phyloP scores from a whole-genome alignment of 2,797 vertebrate genomes.

The Peromyscus nudipes region DNA sequence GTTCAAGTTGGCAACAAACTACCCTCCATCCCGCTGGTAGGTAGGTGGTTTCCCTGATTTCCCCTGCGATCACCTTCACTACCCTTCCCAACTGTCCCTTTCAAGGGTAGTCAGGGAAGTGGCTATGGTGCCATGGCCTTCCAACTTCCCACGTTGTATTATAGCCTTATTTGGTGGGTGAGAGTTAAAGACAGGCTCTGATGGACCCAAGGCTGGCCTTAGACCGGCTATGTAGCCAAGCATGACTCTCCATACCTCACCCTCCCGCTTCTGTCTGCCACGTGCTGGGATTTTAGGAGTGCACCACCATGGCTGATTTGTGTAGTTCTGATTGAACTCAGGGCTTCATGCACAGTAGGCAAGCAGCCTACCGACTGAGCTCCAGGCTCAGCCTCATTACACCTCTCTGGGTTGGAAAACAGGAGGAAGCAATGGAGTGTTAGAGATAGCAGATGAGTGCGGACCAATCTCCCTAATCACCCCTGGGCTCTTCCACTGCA shows the following conservation, averaged over 20 bases:
- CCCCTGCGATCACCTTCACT: too few species aligned
- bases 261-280: not conserved
- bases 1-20: not conserved
- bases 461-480: too few species aligned
- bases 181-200: not conserved
- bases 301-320: too few species aligned
- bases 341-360: not conserved
- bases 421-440: not conserved
- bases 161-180: not conserved
- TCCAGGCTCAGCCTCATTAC: too few species aligned
- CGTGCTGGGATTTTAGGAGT: not conserved
- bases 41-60: rapidly evolving
- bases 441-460: not conserved
- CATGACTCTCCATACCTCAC: not conserved
- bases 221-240: not conserved
- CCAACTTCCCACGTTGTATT: too few species aligned
- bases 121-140: not conserved
- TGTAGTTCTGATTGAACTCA: not conserved
- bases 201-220: not conserved
- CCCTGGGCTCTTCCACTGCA: not conserved
- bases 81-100: not conserved
- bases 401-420: not conserved
- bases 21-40: not conserved
- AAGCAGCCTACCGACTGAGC: not conserved
- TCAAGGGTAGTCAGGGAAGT: not conserved